Evolutionary conservation across 2,888 invertebrate genomes (phyloP), one percentile per base, ranked within the genome.

Genomic region (Spialia ferax): DNA sequence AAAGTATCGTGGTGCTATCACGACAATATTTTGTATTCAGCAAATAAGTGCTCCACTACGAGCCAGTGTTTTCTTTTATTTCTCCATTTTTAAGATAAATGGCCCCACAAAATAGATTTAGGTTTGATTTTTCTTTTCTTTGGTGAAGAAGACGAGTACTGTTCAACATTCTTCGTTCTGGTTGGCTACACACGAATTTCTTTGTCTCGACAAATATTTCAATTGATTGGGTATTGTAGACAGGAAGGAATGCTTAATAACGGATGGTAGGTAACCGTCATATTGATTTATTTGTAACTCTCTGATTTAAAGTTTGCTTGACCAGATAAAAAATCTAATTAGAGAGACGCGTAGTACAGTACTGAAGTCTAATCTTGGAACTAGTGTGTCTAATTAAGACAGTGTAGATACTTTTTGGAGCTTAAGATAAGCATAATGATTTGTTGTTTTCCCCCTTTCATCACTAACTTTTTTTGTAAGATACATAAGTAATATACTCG

Each of bases 21-120:
- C 50, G 38, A 38, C 52, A 59, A 65, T 59, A 65, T 59, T 65
- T 65, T 26, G 59, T 52, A 65, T 52, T 65, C 59, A 59, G 52
- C 52, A 26, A 50, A 65, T 59, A 65, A 65, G 65, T 59, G 59
- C 65, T 59, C 52, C 52, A 42, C 59, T 59, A 54, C 59, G 48
- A 48, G 57, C 50, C 55, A 32, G 35, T 13, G 15, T 22, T 48
- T 18, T 29, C 15, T 65, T 57, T 57, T 65, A 65, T 65, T 65
- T 23, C 35, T 64, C 20, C 26, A 52, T 50, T 65, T 64, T 57
- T 52, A 64, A 50, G 50, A 65, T 20, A 52, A 60, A 66, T 54
- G 42, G 59, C 42, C 15, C 65, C 26, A 54, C 65, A 48, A 57
- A 50, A 65, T 54, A 65, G 65, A 60, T 66, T 65, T 65, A 38